Base-by-base conservation (phyloP, 2,888 invertebrate species). In the Gasteruption jaculator region DNA sequence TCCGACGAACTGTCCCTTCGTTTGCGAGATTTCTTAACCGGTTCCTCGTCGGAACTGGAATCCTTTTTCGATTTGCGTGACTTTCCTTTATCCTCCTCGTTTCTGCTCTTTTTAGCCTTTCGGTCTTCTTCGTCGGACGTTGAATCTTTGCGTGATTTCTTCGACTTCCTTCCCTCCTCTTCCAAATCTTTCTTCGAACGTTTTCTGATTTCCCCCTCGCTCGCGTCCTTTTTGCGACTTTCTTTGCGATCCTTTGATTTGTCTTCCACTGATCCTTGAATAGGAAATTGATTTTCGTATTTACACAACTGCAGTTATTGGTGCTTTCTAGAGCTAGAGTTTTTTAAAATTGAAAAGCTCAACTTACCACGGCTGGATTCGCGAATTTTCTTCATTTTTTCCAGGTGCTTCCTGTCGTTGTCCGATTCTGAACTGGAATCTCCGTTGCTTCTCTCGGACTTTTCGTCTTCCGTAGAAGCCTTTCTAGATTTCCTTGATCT, bases 1-100 rank as follows among this genome's bases (percentile, higher is more conserved):
- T 77, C 80, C 10, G 75, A 77, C 5, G 79, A 79, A 22, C 79
- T 79, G 45, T 79, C 79, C 46, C 78, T 77, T 10, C 78, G 74
- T 59, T 79, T 81, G 50, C 79, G 79, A 7, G 74, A 74, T 56
- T 79, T 79, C 56, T 80, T 80, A 56, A 78, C 79, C 15, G 73
- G 73, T 36, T 76, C 76, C 1, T 81, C 81, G 12, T 82, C 82
- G 1, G 79, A 76, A 40, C 78, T 75, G 40, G 80, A 79, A 43
- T 74, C 73, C 27, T 71, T 77, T 73, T 58, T 65, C 2, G 60
- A 60, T 52, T 61, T 70, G 18, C 63, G 59, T 4, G 64, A 60
- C 33, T 60, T 59, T 1, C 60, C 54, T 38, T 64, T 66, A 1
- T 81, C 76, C 46, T 81, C 73, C 44, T 63, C 54, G 35, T 38